These are phyloP conservation scores for Gobionotothen gibberifrons DNA, from an alignment of 2,797 vertebrate species.

Conservation along the genomic window DNA sequence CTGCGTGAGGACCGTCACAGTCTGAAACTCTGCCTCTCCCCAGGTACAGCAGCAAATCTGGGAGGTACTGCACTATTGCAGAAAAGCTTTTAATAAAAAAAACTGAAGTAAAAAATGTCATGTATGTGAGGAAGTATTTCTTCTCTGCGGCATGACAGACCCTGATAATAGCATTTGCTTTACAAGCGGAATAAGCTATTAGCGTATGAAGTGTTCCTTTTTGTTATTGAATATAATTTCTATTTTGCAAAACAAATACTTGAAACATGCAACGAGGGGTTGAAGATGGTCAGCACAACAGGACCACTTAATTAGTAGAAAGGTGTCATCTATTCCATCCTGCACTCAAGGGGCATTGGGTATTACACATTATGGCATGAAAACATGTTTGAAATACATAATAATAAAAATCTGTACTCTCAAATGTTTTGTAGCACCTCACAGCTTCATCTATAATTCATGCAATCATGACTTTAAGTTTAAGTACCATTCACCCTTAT, in stretches of 20 bases:
- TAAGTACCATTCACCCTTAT: conserved; percentile 44
- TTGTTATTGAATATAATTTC: conserved; percentile 72
- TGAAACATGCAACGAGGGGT: conserved; percentile 56
- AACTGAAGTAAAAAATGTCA: neutral
- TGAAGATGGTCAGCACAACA: conserved; percentile 56
- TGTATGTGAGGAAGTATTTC: neutral
- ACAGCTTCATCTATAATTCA: conserved; percentile 47
- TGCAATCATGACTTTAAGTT: conserved; percentile 36
- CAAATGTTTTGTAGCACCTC: conserved; percentile 22
- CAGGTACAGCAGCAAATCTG: neutral
- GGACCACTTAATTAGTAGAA: conserved; percentile 66
- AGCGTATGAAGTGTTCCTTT: conserved; percentile 38
- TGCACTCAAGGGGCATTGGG: conserved; percentile 28
- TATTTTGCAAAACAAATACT: conserved; percentile 75
- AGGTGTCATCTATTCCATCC: conserved; percentile 54
- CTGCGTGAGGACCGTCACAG: conserved; percentile 22
- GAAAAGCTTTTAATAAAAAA: neutral
- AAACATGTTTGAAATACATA: conserved; percentile 38
- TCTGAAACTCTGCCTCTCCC: neutral
- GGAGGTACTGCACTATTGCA: neutral
- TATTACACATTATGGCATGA: conserved; percentile 52
- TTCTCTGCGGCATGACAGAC: neutral
- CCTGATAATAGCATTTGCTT: neutral
- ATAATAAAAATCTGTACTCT: conserved; percentile 5
- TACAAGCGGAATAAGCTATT: conserved; percentile 25